A percentile compares a stretch with the other conserved stretches of the same genome.
These are phyloP conservation scores for Dipodomys ordii DNA, from an alignment of 2,113 vertebrate species.

Conservation along the genomic window DNA sequence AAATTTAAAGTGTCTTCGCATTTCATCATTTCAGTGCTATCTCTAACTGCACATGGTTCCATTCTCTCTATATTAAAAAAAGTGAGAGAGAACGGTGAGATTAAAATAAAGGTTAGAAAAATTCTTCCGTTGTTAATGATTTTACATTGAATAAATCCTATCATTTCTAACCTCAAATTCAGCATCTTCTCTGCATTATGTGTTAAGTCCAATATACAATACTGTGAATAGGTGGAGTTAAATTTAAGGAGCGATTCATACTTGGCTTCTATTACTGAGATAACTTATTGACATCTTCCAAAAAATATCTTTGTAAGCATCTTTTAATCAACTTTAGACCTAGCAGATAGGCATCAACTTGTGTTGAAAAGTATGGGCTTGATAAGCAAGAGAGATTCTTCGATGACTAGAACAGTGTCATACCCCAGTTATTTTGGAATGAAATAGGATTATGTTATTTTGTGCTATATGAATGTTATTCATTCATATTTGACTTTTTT, in stretches of 20 bases:
- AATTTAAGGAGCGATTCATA: slow-evolving; percentile 24
- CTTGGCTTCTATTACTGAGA: background rate
- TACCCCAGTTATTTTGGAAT: background rate
- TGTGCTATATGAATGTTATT: background rate
- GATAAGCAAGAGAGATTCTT: background rate
- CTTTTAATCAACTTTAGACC: background rate
- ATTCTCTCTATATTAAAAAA: background rate
- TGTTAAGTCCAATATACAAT: background rate
- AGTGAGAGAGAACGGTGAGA: background rate
- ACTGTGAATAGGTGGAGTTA: background rate
- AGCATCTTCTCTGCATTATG: background rate
- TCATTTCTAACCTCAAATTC: slow-evolving; percentile 5
- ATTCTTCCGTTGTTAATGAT: background rate
- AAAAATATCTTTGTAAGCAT: background rate
- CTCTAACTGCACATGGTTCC: background rate
- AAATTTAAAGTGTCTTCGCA: background rate
- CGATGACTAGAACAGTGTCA: background rate
- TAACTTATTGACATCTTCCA: slow-evolving; percentile 4
- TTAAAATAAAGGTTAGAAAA: background rate
- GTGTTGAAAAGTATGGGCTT: background rate
- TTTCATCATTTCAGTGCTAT: background rate
- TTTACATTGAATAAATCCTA: slow-evolving; percentile 15
- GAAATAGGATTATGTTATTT: background rate
- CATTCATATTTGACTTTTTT: background rate
- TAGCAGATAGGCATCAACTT: background rate